Base-by-base conservation (phyloP, 2,888 invertebrate genomes). In the Tholera decimalis region DNA sequence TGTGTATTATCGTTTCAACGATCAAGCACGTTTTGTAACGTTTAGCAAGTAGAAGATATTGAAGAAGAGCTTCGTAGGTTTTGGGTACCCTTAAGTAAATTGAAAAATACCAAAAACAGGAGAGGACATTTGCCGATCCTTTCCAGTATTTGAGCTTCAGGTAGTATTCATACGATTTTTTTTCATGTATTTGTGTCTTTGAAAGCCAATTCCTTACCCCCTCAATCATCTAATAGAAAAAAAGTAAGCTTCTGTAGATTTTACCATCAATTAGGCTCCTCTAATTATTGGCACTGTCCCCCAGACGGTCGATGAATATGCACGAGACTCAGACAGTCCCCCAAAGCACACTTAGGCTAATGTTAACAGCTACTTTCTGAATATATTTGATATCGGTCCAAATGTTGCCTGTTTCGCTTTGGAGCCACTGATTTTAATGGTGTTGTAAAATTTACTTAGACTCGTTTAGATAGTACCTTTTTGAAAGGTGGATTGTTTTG, bases 291-390 rank as follows among this genome's bases (percentile, higher is more conserved):
- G 61, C 61, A 73, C 71, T 80, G 82, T 81, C 80, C 81, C 74
- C 77, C 80, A 77, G 81, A 77, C 79, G 60, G 64, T n/a, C 77
- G 73, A 82, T 88, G 88, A 88, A 88, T 88, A 88, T 88, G 87
- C 85, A 88, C 35, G 69, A 72, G 77, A 30, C 61, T 13, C 69
- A 61, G 72, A 53, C 55, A 43, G 55, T 54, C 65, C 60, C 71
- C 77, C 69, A 69, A 64, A 73, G 69, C 59, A 65, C 77, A 65
- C 73, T 73, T 63, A 67, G 47, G 77, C 46, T 61, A 62, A 78
- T 77, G 70, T 78, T 78, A 78, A 77, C 74, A 70, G 63, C 74
- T 78, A 78, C 55, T 77, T 77, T 77, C 77, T 64, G 73, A 76
- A 76, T 76, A 76, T 47, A 73, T 71, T 70, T 76, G 63, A 71